Percentiles rank a stretch among this genome's conserved stretches.
These are phyloP conservation scores for Ophioninae sp. DNA, from an alignment of 2,888 invertebrate species.

Conservation along the genomic window DNA sequence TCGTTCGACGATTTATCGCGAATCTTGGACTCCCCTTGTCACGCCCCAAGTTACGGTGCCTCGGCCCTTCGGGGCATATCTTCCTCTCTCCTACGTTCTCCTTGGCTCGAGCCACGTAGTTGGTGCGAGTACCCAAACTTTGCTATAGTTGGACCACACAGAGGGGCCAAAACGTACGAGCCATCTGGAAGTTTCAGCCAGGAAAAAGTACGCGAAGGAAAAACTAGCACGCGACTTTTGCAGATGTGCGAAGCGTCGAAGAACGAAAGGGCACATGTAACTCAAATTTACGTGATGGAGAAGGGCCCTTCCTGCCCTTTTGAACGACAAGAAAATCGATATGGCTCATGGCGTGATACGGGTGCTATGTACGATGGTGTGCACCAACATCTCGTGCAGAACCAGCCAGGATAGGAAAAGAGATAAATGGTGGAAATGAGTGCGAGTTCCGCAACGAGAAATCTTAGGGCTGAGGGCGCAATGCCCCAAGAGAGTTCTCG, in stretches of 20 bases:
- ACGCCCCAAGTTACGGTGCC: slow-evolving; percentile 54
- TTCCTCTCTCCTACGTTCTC: background rate
- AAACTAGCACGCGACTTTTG: slow-evolving; percentile 38
- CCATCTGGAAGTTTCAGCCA: slow-evolving; percentile 61
- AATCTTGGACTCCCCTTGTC: slow-evolving; percentile 64
- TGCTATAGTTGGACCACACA: slow-evolving; percentile 22
- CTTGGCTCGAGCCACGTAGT: slow-evolving; percentile 14
- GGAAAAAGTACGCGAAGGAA: slow-evolving; percentile 48
- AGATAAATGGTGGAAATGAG: slow-evolving; percentile 37
- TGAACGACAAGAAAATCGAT: background rate
- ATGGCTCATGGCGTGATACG: background rate
- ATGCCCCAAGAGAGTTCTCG: slow-evolving; percentile 67
- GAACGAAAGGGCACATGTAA: slow-evolving; percentile 21
- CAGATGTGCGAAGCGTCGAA: background rate
- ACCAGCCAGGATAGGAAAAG: slow-evolving; percentile 41
- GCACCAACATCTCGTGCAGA: slow-evolving; percentile 27
- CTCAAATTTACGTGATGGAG: background rate
- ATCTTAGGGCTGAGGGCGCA: slow-evolving; percentile 67
- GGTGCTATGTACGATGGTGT: slow-evolving; percentile 15
- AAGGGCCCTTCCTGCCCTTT: background rate
- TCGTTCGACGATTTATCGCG: slow-evolving; percentile 64
- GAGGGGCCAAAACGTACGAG: slow-evolving; percentile 55
- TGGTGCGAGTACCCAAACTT: slow-evolving; percentile 7
- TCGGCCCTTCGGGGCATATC: slow-evolving; percentile 54
- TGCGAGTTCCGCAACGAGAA: slow-evolving; percentile 61